Evolutionary conservation across 2,113 vertebrate genomes (phyloP).

Genomic region (Chiloscyllium plagiosum): DNA sequence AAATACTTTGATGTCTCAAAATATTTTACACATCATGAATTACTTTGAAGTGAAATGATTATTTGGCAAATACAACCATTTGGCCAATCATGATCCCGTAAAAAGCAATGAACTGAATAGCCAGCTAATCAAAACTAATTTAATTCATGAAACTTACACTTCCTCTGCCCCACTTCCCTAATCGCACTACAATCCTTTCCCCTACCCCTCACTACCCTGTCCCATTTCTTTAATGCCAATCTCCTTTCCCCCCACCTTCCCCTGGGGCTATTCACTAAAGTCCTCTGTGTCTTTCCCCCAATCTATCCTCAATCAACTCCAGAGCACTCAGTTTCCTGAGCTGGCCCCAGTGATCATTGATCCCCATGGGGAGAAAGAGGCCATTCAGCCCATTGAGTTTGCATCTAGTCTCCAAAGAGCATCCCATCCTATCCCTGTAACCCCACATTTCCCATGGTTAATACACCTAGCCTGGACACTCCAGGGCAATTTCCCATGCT

Average conservation of each 20-base stretch:
- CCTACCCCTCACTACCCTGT: not conserved
- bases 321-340: not conserved
- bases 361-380: no score
- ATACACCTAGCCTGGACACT: no score
- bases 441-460: no score
- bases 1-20: conserved; percentile 11
- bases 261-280: no score
- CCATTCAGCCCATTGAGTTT: no score
- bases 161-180: not conserved
- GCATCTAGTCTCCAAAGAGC: no score
- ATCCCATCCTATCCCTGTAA: no score
- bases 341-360: not conserved
- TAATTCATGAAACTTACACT: not conserved
- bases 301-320: not conserved
- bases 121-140: not conserved
- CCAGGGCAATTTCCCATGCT: no score
- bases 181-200: not conserved
- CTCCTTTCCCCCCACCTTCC: no score
- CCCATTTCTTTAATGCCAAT: not conserved
- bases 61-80: not conserved
- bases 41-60: not conserved
- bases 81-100: not conserved
- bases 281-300: no score
- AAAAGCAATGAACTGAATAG: not conserved
- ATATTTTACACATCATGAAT: not conserved